Conservation (phyloP, 2,113 vertebrate species). For the Diglossa brunneiventris region DNA sequence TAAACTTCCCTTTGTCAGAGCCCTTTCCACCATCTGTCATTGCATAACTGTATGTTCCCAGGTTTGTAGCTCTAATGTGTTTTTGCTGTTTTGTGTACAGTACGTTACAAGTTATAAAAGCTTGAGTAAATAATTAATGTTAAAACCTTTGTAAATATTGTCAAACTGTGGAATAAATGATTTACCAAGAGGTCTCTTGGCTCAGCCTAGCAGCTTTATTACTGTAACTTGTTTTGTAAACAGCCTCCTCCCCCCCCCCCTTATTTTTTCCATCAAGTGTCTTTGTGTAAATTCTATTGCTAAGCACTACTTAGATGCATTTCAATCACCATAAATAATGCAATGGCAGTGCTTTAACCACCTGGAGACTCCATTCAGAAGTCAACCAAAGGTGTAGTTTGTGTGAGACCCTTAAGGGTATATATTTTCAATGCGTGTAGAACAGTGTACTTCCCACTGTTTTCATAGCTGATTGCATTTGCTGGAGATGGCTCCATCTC, state of each 20-base stretch:
- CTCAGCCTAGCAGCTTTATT: conserved; percentile 79
- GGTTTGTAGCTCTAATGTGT: conserved; percentile 59
- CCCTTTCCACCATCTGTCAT: conserved; percentile 63
- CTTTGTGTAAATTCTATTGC: conserved; percentile 67
- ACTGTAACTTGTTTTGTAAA: conserved; percentile 75
- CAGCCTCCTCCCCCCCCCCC: conserved; percentile 41
- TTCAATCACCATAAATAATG: conserved; percentile 79
- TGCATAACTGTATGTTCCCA: conserved; percentile 61
- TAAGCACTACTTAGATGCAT: conserved; percentile 56
- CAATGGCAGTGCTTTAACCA: conserved; percentile 70
- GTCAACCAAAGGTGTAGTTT: conserved; percentile 47
- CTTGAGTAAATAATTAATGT: conserved; percentile 87
- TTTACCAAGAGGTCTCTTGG: conserved; percentile 78
- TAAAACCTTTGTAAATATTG: conserved; percentile 81
- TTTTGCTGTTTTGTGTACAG: conserved; percentile 68
- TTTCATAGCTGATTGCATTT: not conserved
- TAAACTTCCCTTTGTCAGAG: conserved; percentile 57
- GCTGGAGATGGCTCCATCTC: not conserved
- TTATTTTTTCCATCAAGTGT: conserved; percentile 66
- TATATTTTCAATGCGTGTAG: not conserved
- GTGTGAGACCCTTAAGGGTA: conserved; percentile 10
- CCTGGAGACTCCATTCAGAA: conserved; percentile 66
- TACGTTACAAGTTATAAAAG: conserved; percentile 71
- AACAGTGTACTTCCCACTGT: not conserved
- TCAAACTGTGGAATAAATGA: conserved; percentile 83